Conservation (phyloP, 1,140 invertebrate species). For the Hormaphis cornu region DNA sequence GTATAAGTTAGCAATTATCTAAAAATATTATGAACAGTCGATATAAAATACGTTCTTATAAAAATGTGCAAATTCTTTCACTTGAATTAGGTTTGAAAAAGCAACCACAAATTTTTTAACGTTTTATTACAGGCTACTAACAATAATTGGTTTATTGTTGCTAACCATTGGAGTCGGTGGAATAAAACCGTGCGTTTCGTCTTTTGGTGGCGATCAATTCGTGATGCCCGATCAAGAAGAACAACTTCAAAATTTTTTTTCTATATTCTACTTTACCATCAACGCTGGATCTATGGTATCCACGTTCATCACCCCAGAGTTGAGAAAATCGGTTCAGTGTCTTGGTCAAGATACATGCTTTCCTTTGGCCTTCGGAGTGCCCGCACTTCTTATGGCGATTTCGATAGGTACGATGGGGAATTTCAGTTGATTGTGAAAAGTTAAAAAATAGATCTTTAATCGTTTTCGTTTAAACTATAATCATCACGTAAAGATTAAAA, state of each 20-base stretch:
- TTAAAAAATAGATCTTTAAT: not conserved
- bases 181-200: conserved; percentile 94
- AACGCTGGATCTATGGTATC: conserved; percentile 86
- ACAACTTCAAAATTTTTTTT: conserved; percentile 78
- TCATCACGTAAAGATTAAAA: too few species aligned
- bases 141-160: conserved; percentile 64
- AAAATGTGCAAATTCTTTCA: too few species aligned
- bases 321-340: conserved; percentile 72
- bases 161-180: conserved; percentile 88
- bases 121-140: conserved; percentile 56
- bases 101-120: too few species aligned
- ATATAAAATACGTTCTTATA: too few species aligned
- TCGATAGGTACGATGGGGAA: conserved; percentile 70
- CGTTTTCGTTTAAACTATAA: too few species aligned
- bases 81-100: too few species aligned
- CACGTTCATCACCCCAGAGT: conserved; percentile 76
- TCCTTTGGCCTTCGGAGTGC: conserved; percentile 82
- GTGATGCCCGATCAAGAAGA: conserved; percentile 62
- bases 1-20: too few species aligned
- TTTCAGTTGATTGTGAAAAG: too few species aligned
- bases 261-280: conserved; percentile 87
- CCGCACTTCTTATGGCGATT: conserved; percentile 74
- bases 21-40: too few species aligned
- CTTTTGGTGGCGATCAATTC: conserved; percentile 98
- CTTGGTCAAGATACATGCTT: conserved; percentile 75